phyloP scores from a whole-genome alignment of 2,888 invertebrate genomes.

The Sericinus montela region DNA sequence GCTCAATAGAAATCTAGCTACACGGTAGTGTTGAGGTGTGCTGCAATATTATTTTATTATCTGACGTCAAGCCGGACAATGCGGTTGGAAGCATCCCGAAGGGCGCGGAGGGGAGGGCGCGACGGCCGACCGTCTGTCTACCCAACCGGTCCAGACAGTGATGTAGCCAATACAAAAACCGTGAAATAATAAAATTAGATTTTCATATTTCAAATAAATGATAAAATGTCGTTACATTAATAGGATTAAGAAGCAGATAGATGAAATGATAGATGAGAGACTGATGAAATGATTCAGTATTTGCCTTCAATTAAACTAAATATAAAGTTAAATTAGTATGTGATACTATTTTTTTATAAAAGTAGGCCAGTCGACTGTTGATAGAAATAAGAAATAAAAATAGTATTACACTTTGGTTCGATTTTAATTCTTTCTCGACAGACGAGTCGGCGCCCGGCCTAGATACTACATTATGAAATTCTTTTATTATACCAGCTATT shows the following conservation, averaged over 20 bases:
- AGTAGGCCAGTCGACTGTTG: too few species aligned
- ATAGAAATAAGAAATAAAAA: too few species aligned
- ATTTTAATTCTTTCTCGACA: too few species aligned
- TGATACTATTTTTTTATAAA: too few species aligned
- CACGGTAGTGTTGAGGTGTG: neutral
- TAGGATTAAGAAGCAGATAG: too few species aligned
- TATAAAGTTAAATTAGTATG: too few species aligned
- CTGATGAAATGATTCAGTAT: too few species aligned
- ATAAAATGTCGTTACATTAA: too few species aligned
- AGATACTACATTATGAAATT: neutral
- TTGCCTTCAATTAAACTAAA: too few species aligned
- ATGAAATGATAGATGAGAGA: too few species aligned
- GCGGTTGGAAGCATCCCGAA: neutral
- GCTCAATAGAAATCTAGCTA: neutral
- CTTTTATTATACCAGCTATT: neutral
- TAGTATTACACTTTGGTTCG: too few species aligned
- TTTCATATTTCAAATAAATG: too few species aligned
- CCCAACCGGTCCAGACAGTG: slow-evolving; percentile 18
- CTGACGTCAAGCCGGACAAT: neutral
- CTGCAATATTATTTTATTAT: slow-evolving; percentile 3
- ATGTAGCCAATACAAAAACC: slow-evolving; percentile 9
- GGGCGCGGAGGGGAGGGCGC: neutral
- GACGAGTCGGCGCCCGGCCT: neutral
- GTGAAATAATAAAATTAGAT: neutral
- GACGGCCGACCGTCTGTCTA: slow-evolving; percentile 7